A percentile compares a stretch with the other conserved stretches of the same genome.
phyloP scores from a whole-genome alignment of 2,888 invertebrate species.

The Candidula unifasciata region DNA sequence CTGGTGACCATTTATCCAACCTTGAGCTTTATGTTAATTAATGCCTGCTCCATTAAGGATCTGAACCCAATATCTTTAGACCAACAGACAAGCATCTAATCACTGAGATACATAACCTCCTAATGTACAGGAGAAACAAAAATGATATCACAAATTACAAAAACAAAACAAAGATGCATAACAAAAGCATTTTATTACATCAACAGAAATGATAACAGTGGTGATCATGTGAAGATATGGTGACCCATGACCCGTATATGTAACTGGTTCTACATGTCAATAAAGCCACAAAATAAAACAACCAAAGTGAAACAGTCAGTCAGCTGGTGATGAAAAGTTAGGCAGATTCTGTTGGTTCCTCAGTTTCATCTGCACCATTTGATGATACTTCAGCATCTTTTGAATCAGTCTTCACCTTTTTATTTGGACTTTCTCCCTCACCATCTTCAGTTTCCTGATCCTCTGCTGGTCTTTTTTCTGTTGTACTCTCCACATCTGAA shows the following conservation, averaged over 20 bases:
- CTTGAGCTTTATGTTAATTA: too few relatives aligned
- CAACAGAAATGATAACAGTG: conserved; percentile 37
- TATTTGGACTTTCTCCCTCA: conserved; percentile 67
- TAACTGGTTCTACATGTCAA: conserved; percentile 30
- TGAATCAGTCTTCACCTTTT: conserved; percentile 63
- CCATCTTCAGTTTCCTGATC: conserved; percentile 56
- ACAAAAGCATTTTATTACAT: conserved; percentile 47
- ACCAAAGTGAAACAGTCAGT: not conserved
- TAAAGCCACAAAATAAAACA: conserved; percentile 14
- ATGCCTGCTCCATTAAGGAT: too few relatives aligned
- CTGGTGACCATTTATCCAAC: too few relatives aligned
- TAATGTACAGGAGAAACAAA: too few relatives aligned
- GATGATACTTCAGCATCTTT: conserved; percentile 38
- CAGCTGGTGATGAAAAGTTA: not conserved
- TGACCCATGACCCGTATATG: conserved; percentile 20
- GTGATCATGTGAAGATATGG: conserved; percentile 44
- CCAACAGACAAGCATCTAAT: too few relatives aligned
- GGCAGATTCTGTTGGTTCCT: conserved; percentile 25
- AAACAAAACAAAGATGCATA: too few relatives aligned
- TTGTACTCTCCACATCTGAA: conserved; percentile 36
- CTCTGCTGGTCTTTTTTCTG: conserved; percentile 60
- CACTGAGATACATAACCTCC: too few relatives aligned
- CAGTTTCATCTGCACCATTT: conserved; percentile 35
- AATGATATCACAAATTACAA: too few relatives aligned
- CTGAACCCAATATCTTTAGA: too few relatives aligned